These are phyloP conservation scores for Ahaetulla prasina DNA, from an alignment of 2,113 vertebrate genomes.

Conservation along the genomic window DNA sequence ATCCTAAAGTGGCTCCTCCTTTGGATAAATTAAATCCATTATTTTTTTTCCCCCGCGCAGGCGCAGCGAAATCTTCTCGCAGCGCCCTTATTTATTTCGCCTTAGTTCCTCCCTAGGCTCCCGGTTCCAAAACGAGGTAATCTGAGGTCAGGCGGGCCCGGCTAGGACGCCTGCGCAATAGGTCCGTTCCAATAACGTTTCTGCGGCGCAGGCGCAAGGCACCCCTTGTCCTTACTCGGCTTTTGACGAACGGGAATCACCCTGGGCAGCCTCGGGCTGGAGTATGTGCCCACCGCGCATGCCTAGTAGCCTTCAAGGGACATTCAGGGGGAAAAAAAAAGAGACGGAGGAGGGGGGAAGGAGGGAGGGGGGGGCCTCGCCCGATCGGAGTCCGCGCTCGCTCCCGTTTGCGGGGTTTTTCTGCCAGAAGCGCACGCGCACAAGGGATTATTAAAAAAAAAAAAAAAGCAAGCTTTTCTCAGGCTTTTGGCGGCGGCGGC, in stretches of 20 bases:
- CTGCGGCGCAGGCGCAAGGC: constrained; percentile 44
- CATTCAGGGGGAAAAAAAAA: neutral
- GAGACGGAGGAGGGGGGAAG: neutral
- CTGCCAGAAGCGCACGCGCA: constrained; percentile 3
- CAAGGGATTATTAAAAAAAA: no score
- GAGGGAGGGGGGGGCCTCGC: neutral
- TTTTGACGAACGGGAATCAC: constrained; percentile 34
- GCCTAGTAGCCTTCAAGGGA: constrained; percentile 34
- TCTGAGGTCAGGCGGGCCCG: neutral
- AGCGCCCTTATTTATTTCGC: neutral
- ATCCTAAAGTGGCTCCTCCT: neutral
- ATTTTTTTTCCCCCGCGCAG: neutral
- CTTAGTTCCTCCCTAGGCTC: neutral
- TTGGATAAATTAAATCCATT: neutral
- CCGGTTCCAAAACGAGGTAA: neutral
- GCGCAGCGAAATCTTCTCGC: neutral
- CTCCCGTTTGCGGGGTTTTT: neutral
- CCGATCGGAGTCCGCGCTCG: neutral
- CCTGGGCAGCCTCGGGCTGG: neutral
- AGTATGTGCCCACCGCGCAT: constrained; percentile 44
- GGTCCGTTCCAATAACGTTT: neutral
- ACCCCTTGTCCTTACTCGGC: constrained; percentile 2
- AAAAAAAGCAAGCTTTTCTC: neutral
- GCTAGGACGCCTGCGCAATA: neutral
- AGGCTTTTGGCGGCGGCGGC: neutral